Conservation (phyloP, 2,888 invertebrate species). For the Psylliodes chrysocephalus region DNA sequence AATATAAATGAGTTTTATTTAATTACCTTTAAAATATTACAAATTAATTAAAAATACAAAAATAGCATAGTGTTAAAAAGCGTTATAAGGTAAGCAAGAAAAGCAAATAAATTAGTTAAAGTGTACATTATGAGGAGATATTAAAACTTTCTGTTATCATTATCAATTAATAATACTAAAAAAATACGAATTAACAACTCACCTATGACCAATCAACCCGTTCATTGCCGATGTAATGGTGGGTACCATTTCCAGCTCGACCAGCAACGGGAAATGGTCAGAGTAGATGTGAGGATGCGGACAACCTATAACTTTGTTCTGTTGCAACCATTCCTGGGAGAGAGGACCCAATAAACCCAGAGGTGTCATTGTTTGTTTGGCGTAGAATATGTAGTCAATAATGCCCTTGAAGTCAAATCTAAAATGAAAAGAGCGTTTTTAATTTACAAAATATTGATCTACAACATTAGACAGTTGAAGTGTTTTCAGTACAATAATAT, state of each 20-base stretch:
- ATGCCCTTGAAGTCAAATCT: slow-evolving; percentile 99
- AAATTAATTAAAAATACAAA: no score
- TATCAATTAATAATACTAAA: no score
- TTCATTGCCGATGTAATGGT: slow-evolving; percentile 78
- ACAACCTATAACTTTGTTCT: slow-evolving; percentile 97
- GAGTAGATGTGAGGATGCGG: slow-evolving; percentile 98
- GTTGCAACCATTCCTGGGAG: slow-evolving; percentile 91
- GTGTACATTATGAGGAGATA: no score
- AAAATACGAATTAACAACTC: slow-evolving; percentile 52
- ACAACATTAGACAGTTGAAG: no score
- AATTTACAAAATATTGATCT: no score
- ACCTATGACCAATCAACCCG: slow-evolving; percentile 87
- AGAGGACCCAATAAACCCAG: slow-evolving; percentile 94
- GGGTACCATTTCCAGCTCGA: slow-evolving; percentile 90
- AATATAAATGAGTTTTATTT: no score
- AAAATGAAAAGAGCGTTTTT: slow-evolving; percentile 57
- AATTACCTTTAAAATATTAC: no score
- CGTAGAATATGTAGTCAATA: slow-evolving; percentile 99
- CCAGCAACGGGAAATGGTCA: slow-evolving; percentile 92
- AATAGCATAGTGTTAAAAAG: background rate
- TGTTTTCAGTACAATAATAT: no score
- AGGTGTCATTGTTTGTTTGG: slow-evolving; percentile 94
- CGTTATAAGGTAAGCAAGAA: no score
- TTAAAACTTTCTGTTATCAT: no score
- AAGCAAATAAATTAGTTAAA: no score